Percentiles rank a stretch among this genome's conserved stretches.
These are phyloP conservation scores for Lepidurus packardi DNA, from an alignment of 1,140 invertebrate species.

Conservation along the genomic window DNA sequence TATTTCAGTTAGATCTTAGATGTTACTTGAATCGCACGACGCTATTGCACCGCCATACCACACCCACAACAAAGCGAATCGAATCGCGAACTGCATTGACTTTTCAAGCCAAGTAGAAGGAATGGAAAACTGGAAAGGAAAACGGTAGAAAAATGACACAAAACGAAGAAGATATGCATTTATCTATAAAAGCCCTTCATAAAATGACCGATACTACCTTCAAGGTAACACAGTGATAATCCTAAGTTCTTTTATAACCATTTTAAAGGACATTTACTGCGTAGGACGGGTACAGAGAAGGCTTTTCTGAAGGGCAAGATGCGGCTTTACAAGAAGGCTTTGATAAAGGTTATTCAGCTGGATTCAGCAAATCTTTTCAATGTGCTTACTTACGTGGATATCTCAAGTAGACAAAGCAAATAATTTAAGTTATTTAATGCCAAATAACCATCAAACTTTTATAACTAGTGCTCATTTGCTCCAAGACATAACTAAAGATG, in stretches of 20 bases:
- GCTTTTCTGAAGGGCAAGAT: conserved; percentile 49
- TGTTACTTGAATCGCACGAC: neutral
- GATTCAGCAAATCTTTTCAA: conserved; percentile 41
- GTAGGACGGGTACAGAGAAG: conserved; percentile 53
- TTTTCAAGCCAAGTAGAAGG: neutral
- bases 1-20: too few relatives aligned
- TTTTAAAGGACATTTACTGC: conserved; percentile 32
- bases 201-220: neutral
- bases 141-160: neutral
- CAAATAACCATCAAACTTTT: neutral
- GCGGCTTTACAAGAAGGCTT: conserved; percentile 52
- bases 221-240: neutral
- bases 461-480: neutral
- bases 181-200: neutral
- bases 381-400: neutral
- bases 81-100: neutral
- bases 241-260: neutral
- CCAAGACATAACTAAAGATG: neutral
- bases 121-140: neutral
- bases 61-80: neutral
- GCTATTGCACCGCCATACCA: neutral
- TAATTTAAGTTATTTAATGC: neutral
- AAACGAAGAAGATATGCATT: neutral
- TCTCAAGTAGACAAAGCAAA: neutral
- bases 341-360: conserved; percentile 52